Conservation (phyloP, 2,113 vertebrate genomes). For the Bubo scandiacus region DNA sequence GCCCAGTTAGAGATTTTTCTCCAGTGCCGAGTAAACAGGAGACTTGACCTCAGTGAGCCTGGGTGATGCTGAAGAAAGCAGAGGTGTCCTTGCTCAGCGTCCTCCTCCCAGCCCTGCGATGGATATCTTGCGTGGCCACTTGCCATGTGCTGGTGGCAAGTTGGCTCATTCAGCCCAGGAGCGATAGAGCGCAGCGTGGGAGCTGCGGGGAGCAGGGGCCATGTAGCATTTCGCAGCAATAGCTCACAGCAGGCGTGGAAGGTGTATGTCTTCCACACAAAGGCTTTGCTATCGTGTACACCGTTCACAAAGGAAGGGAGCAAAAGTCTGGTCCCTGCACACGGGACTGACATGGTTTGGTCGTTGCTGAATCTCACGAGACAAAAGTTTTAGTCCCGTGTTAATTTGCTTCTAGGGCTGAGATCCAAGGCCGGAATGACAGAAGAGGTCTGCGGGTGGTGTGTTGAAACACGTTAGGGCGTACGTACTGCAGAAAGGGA, state of each 20-base stretch:
- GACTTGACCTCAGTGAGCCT: background rate
- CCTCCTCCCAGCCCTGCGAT: background rate
- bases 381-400: background rate
- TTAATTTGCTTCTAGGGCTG: background rate
- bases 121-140: accelerated
- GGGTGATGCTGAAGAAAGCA: background rate
- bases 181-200: accelerated
- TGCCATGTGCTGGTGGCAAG: no score
- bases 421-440: background rate
- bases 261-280: accelerated
- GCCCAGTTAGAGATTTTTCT: background rate
- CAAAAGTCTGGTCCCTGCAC: background rate
- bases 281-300: background rate
- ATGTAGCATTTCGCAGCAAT: background rate
- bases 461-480: accelerated
- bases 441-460: background rate
- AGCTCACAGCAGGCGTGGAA: background rate
- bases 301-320: background rate
- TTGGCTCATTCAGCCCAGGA: background rate
- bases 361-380: background rate
- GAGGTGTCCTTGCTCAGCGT: background rate
- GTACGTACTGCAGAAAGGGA: background rate
- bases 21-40: background rate
- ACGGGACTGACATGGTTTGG: accelerated
- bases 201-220: background rate